Base-by-base conservation (phyloP, 2,797 vertebrate species). In the Coendou prehensilis region DNA sequence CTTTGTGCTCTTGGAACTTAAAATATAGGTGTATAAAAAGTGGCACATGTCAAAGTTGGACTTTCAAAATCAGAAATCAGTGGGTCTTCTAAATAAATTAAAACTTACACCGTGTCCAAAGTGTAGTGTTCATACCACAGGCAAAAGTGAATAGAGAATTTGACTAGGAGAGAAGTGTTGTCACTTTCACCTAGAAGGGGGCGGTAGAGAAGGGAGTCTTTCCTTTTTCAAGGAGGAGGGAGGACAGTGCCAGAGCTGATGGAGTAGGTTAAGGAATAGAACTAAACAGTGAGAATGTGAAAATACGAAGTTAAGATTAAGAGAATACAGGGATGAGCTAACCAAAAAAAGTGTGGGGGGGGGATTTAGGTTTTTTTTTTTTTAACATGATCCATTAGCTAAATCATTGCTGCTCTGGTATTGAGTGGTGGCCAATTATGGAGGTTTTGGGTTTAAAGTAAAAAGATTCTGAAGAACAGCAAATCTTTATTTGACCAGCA, bases 1-100 rank as follows among this genome's bases (percentile, higher is more conserved):
- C 20, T 15, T 7, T 87, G 69, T 23, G 94, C 26, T 95, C 59
- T 95, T n/a, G 26, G 52, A 96, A 52, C 61, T 95, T 93, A 67
- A 89, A 54, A 50, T 86, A 87, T 76, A 93, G 63, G 6, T 61
- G 4, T 91, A 73, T 14, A 54, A 73, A 91, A 96, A 75, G 47
- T 73, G 88, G 73, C 45, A 47, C n/a, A 37, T 96, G 69, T 50
- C 79, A 93, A 88, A 84, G 13, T 10, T 89, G 8, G 13, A 80
- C 52, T 75, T 78, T 93, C 96, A 88, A 94, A 76, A 85, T 73
- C 67, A 86, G 93, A 87, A 94, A 30, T 89, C 88, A 95, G 11
- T 69, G 64, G 50, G 18, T 23, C 87, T 3, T 96, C 20, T 97
- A 84, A 86, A 90, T 96, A 97, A 96, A 80, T 59, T 94, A 97